Base-by-base conservation (phyloP, 2,113 vertebrate species). In the Daubentonia madagascariensis region DNA sequence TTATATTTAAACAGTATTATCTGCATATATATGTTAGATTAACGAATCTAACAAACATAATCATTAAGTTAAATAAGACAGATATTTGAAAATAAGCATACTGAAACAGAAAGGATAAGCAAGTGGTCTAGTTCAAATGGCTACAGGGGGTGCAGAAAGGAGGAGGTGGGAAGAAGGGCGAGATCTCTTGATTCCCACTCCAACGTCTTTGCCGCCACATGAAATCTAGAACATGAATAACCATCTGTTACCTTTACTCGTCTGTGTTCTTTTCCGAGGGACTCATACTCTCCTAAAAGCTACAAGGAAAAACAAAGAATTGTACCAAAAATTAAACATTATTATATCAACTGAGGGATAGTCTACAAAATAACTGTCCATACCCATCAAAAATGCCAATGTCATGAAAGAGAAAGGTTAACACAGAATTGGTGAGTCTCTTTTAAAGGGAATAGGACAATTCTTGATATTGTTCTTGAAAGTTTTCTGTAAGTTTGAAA, bases 261-360 rank as follows among this genome's bases (percentile, higher is more conserved):
- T 50, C 99, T 98, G 2, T 99, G 99, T 88, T 99, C 99, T 97
- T 99, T 99, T 96, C 98, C 98, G 98, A 99, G 98, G 45, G 98
- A 99, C 76, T 99, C 99, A 0, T 99, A 99, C 96, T 99, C 99
- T 96, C 98, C 98, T 80, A 99, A 98, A 92, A 99, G 99, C 99
- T 99, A 94, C 93, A 98, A 97, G 70, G 79, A 93, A 98, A 94
- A 94, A 94, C 50, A 94, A 91, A 98, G 30, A 97, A 81, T 17
- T 65, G 17, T 8, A 95, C 12, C 84, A 95, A 96, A 40, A 67
- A 85, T 88, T 85, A 92, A 48, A 96, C 37, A 72, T 30, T 20
- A 3, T 13, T 84, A 8, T 32, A 48, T 22, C 37, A 43, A 54
- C 14, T 0, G 10, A 73, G 8, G 6, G 50, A 45, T 1, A 52